Conservation (phyloP, 2,113 vertebrate species). For the Nesogale talazaci region DNA sequence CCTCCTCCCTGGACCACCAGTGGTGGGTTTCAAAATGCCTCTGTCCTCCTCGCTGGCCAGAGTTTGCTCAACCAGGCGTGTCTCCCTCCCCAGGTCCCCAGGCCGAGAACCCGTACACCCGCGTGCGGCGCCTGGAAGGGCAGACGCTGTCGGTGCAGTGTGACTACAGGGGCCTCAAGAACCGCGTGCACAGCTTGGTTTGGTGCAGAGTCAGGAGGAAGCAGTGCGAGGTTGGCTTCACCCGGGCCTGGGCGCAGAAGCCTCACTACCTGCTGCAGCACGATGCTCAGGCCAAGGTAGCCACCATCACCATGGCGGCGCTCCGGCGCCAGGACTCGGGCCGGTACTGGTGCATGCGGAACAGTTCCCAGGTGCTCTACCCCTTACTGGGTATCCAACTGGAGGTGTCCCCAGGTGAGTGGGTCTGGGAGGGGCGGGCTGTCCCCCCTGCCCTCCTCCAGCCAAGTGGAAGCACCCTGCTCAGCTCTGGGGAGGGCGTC, state of each 20-base stretch:
- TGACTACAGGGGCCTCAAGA: background rate
- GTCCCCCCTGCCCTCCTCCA: background rate
- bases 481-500: no score
- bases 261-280: rapidly evolving
- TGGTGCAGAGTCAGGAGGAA: rapidly evolving
- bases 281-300: rapidly evolving
- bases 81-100: constrained; percentile 71
- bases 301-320: constrained; percentile 72
- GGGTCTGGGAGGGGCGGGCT: background rate
- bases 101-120: rapidly evolving
- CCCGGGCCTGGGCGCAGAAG: rapidly evolving
- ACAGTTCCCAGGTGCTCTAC: rapidly evolving
- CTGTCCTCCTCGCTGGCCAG: background rate
- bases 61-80: background rate
- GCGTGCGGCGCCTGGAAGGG: constrained; percentile 55
- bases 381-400: constrained; percentile 54
- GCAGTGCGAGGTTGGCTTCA: rapidly evolving
- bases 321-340: constrained; percentile 80
- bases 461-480: background rate
- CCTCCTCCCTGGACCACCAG: background rate
- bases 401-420: constrained; percentile 83
- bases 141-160: constrained; percentile 63
- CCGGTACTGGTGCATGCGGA: constrained; percentile 67
- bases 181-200: rapidly evolving
- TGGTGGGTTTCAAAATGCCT: background rate